Percentiles rank a stretch among this genome's conserved stretches.
Evolutionary conservation across 23 tunicate species (phyloP).

Genomic region (Phallusia fumigata): DNA sequence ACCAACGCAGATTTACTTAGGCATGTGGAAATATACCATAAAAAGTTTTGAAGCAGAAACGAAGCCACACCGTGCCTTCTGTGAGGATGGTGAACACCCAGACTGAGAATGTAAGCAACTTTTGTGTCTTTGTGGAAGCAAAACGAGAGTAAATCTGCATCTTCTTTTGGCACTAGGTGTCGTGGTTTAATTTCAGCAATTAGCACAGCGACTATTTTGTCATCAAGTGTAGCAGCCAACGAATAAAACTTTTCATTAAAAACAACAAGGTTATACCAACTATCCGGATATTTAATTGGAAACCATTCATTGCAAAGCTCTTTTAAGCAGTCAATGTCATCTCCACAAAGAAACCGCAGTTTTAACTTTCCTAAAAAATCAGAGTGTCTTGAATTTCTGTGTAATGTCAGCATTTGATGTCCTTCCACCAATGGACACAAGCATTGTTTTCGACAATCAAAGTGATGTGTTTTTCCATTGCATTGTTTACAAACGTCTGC

Average conservation of each 20-base stretch:
- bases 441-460: not conserved
- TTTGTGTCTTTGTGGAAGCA: slow-evolving; percentile 54
- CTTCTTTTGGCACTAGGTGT: slow-evolving; percentile 72
- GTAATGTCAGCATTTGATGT: not conserved
- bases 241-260: slow-evolving; percentile 64
- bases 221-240: slow-evolving; percentile 67
- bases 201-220: slow-evolving; percentile 69
- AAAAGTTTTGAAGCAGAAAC: slow-evolving; percentile 42
- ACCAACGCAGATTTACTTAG: slow-evolving; percentile 14
- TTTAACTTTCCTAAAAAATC: slow-evolving; percentile 24
- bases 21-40: not conserved
- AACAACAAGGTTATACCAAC: slow-evolving; percentile 67
- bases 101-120: slow-evolving; percentile 78
- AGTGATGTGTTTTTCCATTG: not conserved
- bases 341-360: slow-evolving; percentile 41
- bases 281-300: slow-evolving; percentile 81
- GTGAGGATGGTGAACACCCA: slow-evolving; percentile 52
- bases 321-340: slow-evolving; percentile 58
- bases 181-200: slow-evolving; percentile 82
- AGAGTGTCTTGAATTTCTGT: not conserved
- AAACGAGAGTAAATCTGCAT: slow-evolving; percentile 52
- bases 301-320: slow-evolving; percentile 76
- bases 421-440: not conserved
- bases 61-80: slow-evolving; percentile 81
- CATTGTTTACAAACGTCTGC: not conserved